phyloP scores from a whole-genome alignment of 2,113 vertebrate species.

The Lamprologus speciosus region DNA sequence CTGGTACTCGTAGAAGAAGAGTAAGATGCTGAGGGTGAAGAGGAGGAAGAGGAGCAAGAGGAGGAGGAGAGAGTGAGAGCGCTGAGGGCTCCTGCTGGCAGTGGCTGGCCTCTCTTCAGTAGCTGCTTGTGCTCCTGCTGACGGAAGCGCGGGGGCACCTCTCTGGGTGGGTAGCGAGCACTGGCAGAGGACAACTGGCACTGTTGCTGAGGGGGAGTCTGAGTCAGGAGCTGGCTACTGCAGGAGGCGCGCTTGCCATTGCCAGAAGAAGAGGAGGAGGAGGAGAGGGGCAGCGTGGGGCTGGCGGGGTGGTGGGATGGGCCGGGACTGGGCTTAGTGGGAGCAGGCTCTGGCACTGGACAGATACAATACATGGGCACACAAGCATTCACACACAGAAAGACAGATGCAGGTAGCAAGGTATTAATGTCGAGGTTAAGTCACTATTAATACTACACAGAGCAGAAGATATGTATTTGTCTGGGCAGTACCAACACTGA shows the following conservation, averaged over 20 bases:
- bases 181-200: conserved; percentile 69
- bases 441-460: background rate
- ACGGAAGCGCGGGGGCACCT: conserved; percentile 96
- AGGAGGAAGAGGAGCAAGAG: conserved; percentile 41
- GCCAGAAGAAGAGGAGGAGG: conserved; percentile 77
- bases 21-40: conserved; percentile 36
- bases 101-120: conserved; percentile 92
- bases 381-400: conserved; percentile 11
- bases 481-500: background rate
- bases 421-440: conserved; percentile 26
- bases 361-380: conserved; percentile 30
- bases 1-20: conserved; percentile 53
- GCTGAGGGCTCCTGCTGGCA: conserved; percentile 80
- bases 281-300: conserved; percentile 79
- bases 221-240: conserved; percentile 54
- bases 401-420: conserved; percentile 37
- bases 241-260: conserved; percentile 87
- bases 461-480: background rate
- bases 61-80: conserved; percentile 68
- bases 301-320: conserved; percentile 77
- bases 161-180: conserved; percentile 89
- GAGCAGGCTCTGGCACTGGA: conserved; percentile 88
- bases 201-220: conserved; percentile 67
- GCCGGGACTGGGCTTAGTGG: conserved; percentile 88
- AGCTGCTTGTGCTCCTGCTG: conserved; percentile 99